phyloP scores from a whole-genome alignment of 2,797 vertebrate species.

The Dallia pectoralis region DNA sequence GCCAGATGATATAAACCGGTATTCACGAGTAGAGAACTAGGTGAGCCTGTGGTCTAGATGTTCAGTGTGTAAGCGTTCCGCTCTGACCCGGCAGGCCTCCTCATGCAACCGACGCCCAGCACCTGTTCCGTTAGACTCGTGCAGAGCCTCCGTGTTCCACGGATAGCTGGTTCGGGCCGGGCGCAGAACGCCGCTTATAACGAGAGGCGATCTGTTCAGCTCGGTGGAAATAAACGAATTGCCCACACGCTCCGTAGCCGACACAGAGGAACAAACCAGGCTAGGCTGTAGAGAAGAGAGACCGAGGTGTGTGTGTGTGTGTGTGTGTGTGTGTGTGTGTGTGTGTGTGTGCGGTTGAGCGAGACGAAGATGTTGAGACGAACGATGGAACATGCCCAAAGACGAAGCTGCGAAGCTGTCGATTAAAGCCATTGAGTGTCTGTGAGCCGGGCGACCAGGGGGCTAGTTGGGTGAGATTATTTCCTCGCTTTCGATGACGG shows the following conservation, averaged over 20 bases:
- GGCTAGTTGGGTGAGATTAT: conserved; percentile 43
- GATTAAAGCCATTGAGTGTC: conserved; percentile 42
- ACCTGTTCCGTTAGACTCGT: background rate
- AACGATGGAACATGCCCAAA: conserved; percentile 16
- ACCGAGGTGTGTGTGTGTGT: background rate
- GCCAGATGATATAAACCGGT: conserved; percentile 4
- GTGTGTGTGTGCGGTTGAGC: conserved; percentile 10
- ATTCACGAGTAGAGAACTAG: conserved; percentile 1
- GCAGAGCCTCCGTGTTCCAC: background rate
- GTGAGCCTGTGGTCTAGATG: background rate
- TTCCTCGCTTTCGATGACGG: conserved; percentile 47
- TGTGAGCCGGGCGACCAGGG: conserved; percentile 36
- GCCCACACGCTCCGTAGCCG: background rate
- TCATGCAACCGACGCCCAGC: too few relatives aligned
- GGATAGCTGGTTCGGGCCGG: background rate
- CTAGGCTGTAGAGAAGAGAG: background rate
- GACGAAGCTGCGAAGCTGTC: conserved; percentile 30
- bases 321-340: background rate
- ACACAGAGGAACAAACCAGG: background rate
- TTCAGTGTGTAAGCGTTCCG: background rate
- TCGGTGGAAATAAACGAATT: background rate
- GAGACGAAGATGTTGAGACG: conserved; percentile 8
- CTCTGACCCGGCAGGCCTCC: background rate
- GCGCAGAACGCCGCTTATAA: background rate
- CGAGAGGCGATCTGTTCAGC: background rate